Conservation (phyloP, 2,888 invertebrate species). For the Antitype chi region DNA sequence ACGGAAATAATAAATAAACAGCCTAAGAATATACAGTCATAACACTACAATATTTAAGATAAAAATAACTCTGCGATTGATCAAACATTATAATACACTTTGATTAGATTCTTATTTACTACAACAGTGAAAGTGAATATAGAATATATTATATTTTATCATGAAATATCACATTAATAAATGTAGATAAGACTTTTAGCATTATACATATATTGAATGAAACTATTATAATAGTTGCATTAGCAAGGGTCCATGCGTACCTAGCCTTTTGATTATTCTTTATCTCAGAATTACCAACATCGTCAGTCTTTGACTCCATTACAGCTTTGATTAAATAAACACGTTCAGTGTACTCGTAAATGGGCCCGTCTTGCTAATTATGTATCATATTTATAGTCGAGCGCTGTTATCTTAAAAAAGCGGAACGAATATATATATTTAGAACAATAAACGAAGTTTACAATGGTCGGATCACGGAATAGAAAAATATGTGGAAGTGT, state of each 20-base stretch:
- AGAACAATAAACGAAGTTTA: neutral
- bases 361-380: constrained; percentile 18
- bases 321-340: constrained; percentile 13
- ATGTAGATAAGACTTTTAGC: constrained; percentile 40
- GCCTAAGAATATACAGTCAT: constrained; percentile 50
- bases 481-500: neutral
- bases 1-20: constrained; percentile 60
- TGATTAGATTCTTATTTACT: constrained; percentile 38
- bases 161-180: constrained; percentile 61
- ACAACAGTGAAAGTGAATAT: constrained; percentile 47
- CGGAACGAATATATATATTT: too few species aligned
- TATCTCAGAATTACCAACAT: constrained; percentile 12
- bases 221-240: neutral
- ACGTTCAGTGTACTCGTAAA: constrained; percentile 2
- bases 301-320: constrained; percentile 8
- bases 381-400: constrained; percentile 1
- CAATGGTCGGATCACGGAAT: neutral
- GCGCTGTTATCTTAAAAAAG: neutral
- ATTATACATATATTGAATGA: constrained; percentile 2
- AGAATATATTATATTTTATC: constrained; percentile 40
- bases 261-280: constrained; percentile 2
- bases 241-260: constrained; percentile 20
- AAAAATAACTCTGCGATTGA: constrained; percentile 42
- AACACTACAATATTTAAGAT: constrained; percentile 49
- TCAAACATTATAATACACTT: constrained; percentile 47